Evolutionary conservation across 2,113 vertebrate species (phyloP).

Genomic region (Eurystomus gularis): DNA sequence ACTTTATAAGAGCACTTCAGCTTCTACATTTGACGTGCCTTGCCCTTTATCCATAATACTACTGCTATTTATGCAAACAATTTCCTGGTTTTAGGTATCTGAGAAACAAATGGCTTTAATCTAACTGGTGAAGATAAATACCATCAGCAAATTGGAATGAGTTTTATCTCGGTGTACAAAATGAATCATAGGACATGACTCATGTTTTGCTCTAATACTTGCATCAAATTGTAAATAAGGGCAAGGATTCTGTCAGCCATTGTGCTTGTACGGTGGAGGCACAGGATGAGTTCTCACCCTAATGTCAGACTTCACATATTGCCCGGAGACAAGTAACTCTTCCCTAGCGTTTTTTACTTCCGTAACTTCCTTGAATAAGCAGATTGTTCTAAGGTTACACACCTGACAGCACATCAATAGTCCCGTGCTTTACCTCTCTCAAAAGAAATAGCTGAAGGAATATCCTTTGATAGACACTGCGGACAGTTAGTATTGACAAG

Average conservation of each 20-base stretch:
- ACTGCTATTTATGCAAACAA: neutral
- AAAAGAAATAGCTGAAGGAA: neutral
- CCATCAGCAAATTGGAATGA: neutral
- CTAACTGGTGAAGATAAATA: neutral
- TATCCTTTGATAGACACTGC: fast-evolving
- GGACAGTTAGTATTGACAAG: fast-evolving
- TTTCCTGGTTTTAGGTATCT: neutral
- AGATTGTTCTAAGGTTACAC: neutral
- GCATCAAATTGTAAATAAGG: neutral
- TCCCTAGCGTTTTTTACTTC: neutral
- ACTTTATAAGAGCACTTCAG: neutral
- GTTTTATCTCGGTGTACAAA: neutral
- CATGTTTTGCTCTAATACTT: neutral
- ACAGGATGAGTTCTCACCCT: fast-evolving
- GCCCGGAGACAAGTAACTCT: neutral
- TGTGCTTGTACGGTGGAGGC: fast-evolving
- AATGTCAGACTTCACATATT: neutral
- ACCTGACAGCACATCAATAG: neutral
- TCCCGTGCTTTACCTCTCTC: neutral
- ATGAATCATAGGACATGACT: neutral
- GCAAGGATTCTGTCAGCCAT: neutral
- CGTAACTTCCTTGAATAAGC: fast-evolving
- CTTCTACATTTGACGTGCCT: neutral
- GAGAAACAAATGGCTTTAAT: neutral
- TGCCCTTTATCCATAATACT: neutral